Evolutionary conservation across 1,140 invertebrate genomes (phyloP).

Genomic region (Xylocopa sonorina): DNA sequence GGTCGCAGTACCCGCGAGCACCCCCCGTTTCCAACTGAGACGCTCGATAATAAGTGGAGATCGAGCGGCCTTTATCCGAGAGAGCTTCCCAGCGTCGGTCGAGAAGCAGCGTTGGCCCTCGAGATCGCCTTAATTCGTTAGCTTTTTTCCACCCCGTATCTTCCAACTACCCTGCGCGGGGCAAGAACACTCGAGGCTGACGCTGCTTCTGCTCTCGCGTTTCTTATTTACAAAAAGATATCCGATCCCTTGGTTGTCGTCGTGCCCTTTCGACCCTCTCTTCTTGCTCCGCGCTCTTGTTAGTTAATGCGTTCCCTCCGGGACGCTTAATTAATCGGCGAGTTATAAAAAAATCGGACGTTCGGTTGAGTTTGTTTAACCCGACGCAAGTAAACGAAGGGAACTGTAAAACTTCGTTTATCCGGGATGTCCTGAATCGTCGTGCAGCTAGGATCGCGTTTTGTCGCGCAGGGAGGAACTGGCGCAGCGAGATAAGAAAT

Average conservation of each 20-base stretch:
- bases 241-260: not conserved
- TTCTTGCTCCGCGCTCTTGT: not conserved
- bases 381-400: no score
- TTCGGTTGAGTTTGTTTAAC: no score
- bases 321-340: no score
- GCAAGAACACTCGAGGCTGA: constrained; percentile 16
- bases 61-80: constrained; percentile 48
- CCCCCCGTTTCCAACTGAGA: constrained; percentile 36
- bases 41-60: constrained; percentile 55
- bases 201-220: not conserved
- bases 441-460: no score
- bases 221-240: constrained; percentile 6
- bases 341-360: no score
- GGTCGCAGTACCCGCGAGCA: constrained; percentile 37
- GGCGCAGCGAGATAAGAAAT: no score
- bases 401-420: no score
- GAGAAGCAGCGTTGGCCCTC: constrained; percentile 26
- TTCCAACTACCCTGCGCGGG: not conserved
- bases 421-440: no score
- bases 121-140: constrained; percentile 52
- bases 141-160: constrained; percentile 24
- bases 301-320: no score
- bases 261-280: not conserved
- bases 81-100: constrained; percentile 27
- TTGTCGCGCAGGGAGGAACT: no score